Base-by-base conservation (phyloP, 2,888 invertebrate species). In the Ceraclea dissimilis region DNA sequence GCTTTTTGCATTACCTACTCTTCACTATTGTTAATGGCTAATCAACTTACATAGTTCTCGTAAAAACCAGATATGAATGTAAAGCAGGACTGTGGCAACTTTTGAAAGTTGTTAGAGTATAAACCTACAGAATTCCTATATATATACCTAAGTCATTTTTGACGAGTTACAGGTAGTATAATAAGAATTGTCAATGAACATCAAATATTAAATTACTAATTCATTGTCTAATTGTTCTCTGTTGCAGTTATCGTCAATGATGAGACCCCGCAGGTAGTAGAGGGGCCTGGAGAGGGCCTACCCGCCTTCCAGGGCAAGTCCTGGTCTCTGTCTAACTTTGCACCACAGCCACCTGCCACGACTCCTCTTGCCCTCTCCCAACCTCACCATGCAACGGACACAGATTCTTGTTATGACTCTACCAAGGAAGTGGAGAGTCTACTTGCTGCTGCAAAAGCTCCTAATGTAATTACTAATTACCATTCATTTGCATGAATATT, bases 391-490 rank as follows among this genome's bases (percentile, higher is more conserved):
- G 63, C 62, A 39, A 49, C 46, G 8, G 71, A 68, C 67, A 70
- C 72, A 39, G 73, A 71, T 62, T 58, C 64, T 59, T 68, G 74
- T 22, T 79, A 77, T 63, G 79, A 79, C 63, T 75, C 78, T 2
- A 72, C 75, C 21, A 78, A 79, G 66, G 80, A 81, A 65, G 65
- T 81, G 56, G 75, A 81, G 64, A 75, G 76, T 65, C 79, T 78
- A 8, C 73, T 82, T 53, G 79, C 78, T 6, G 51, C 58, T 54
- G 52, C 53, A 33, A 61, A 52, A 57, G 59, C 49, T 55, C 59
- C 49, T 51, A 63, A 34, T 56, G 64, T 57, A 26, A 51, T 22
- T 47, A 22, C 17, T 18, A 21, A 26, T 31, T n/a, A n/a, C n/a
- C n/a, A n/a, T n/a, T n/a, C n/a, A n/a, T n/a, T n/a, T n/a, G n/a